Evolutionary conservation across 2,797 vertebrate species (phyloP).

Genomic region (Staurois parvus): DNA sequence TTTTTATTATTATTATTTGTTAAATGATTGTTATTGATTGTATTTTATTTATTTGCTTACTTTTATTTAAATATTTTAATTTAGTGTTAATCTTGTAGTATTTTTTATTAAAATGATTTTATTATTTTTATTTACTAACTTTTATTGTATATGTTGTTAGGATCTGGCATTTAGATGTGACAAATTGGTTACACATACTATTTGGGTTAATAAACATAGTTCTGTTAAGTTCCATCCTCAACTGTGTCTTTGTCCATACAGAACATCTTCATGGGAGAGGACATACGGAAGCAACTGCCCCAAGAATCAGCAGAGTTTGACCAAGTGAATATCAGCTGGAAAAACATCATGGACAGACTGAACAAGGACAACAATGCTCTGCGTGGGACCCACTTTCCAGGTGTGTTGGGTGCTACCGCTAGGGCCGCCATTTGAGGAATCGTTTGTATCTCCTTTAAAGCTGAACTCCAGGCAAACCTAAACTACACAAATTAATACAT

Average conservation of each 20-base stretch:
- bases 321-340: slow-evolving; percentile 82
- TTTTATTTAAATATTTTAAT: no score
- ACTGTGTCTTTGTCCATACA: slow-evolving; percentile 52
- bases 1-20: no score
- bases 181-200: not conserved
- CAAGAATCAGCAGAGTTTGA: slow-evolving; percentile 83
- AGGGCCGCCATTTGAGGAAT: not conserved
- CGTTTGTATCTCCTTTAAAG: no score
- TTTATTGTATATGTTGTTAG: no score
- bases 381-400: slow-evolving; percentile 81
- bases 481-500: no score
- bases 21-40: no score
- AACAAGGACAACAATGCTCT: slow-evolving; percentile 81
- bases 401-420: slow-evolving; percentile 67
- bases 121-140: no score
- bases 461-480: no score
- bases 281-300: slow-evolving; percentile 87
- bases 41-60: no score
- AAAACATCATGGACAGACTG: slow-evolving; percentile 80
- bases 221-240: not conserved
- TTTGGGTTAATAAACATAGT: not conserved
- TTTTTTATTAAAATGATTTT: no score
- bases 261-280: slow-evolving; percentile 90
- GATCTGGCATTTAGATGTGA: no score
- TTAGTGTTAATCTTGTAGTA: no score